Conservation (phyloP, 2,888 invertebrate genomes). For the Mycalesis mineus region DNA sequence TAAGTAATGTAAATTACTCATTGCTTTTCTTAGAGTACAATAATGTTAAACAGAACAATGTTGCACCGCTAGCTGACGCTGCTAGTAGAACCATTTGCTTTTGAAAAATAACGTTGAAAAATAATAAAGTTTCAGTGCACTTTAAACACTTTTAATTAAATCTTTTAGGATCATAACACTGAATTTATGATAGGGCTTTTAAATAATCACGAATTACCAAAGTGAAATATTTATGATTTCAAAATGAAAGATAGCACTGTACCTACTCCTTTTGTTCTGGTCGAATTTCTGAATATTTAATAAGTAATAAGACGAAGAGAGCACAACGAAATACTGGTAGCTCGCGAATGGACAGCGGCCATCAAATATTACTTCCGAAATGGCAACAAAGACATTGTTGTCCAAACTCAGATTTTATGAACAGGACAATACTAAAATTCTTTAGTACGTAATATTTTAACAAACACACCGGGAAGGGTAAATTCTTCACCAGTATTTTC, state of each 20-base stretch:
- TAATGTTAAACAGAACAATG: no score
- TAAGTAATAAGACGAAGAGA: background rate
- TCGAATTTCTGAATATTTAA: slow-evolving; percentile 9
- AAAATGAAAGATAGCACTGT: background rate
- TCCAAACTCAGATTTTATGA: background rate
- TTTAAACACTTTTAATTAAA: no score
- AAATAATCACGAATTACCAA: background rate
- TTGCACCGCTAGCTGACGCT: no score
- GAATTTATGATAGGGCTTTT: background rate
- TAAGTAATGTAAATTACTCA: no score
- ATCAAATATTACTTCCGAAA: slow-evolving; percentile 10
- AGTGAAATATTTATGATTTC: slow-evolving; percentile 5
- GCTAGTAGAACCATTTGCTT: no score
- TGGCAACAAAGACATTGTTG: slow-evolving; percentile 6
- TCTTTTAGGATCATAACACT: no score
- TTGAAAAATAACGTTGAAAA: no score
- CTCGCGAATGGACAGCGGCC: slow-evolving; percentile 1
- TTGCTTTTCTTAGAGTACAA: no score
- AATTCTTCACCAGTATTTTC: no score
- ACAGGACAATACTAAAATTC: background rate
- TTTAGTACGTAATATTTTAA: background rate
- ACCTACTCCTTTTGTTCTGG: slow-evolving; percentile 9
- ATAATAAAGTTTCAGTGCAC: no score
- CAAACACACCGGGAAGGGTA: no score
- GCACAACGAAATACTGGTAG: background rate